phyloP scores from a whole-genome alignment of 2,888 invertebrate genomes.

The Pachycephus smyrnensis region DNA sequence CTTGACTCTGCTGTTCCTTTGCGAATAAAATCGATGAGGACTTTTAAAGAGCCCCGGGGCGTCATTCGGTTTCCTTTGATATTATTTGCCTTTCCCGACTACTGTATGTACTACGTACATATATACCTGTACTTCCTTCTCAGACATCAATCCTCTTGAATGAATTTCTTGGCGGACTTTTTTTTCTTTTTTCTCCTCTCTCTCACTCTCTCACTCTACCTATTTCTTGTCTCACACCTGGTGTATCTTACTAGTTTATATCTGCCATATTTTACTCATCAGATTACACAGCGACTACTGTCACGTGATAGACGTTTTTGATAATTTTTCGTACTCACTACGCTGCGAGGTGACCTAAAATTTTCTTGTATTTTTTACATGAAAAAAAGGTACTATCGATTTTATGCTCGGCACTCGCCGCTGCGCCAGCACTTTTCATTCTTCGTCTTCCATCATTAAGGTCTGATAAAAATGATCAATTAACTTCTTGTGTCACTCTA shows the following conservation, averaged over 20 bases:
- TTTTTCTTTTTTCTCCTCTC: background rate
- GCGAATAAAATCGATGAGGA: background rate
- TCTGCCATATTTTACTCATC: background rate
- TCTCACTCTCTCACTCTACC: slow-evolving; percentile 18
- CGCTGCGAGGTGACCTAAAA: background rate
- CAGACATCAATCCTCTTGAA: background rate
- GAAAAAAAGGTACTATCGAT: background rate
- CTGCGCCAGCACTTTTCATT: background rate
- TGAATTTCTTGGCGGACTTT: background rate
- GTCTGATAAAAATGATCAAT: background rate
- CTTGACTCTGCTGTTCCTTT: background rate
- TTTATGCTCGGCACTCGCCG: background rate
- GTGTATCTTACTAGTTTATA: background rate
- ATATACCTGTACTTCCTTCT: background rate
- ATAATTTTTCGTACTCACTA: background rate
- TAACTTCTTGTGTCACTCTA: background rate
- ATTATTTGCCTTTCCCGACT: background rate
- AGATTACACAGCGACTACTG: background rate
- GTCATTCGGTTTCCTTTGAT: background rate
- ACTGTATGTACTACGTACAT: background rate
- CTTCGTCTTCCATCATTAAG: background rate
- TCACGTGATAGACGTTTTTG: background rate
- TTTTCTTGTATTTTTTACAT: background rate
- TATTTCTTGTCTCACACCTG: background rate
- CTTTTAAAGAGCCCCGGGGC: background rate